Conservation (phyloP, 2,797 vertebrate species). For the Benthosema pterotum region DNA sequence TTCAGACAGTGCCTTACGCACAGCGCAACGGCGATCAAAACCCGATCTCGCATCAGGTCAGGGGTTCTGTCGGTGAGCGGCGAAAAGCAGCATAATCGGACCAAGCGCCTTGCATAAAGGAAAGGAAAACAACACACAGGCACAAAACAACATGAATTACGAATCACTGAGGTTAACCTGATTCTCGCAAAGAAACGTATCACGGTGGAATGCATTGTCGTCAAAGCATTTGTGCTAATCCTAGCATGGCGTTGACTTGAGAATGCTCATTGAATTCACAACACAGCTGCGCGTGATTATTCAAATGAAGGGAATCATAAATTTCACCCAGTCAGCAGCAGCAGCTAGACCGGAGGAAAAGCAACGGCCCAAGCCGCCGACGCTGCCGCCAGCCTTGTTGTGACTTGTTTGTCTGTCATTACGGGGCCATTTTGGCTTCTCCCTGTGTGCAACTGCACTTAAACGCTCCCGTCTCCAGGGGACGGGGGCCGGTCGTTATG, state of each 20-base stretch:
- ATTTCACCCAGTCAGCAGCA: slow-evolving; percentile 72
- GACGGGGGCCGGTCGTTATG: slow-evolving; percentile 52
- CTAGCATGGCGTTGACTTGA: slow-evolving; percentile 3
- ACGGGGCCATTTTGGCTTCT: slow-evolving; percentile 64
- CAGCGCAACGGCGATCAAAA: no score
- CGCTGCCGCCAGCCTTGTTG: slow-evolving; percentile 72
- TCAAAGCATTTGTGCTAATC: slow-evolving; percentile 19
- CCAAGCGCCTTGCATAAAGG: no score
- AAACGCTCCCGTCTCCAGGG: slow-evolving; percentile 55
- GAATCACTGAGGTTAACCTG: no score
- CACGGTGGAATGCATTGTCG: slow-evolving; percentile 29
- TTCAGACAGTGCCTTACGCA: no score
- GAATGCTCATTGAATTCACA: slow-evolving; percentile 33
- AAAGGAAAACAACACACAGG: no score
- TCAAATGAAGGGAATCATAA: slow-evolving; percentile 65
- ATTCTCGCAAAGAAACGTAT: neutral
- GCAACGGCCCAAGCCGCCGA: slow-evolving; percentile 64
- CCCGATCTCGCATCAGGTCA: no score
- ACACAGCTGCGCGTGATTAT: slow-evolving; percentile 42
- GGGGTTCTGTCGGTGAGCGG: no score
- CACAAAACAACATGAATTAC: no score
- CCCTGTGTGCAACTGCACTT: slow-evolving; percentile 69
- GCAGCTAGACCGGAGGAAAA: slow-evolving; percentile 26
- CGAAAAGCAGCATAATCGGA: no score
- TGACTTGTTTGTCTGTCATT: slow-evolving; percentile 76